Percentiles rank a stretch among this genome's conserved stretches.
Conservation (phyloP, 2,797 vertebrate genomes). For the Semotilus atromaculatus region DNA sequence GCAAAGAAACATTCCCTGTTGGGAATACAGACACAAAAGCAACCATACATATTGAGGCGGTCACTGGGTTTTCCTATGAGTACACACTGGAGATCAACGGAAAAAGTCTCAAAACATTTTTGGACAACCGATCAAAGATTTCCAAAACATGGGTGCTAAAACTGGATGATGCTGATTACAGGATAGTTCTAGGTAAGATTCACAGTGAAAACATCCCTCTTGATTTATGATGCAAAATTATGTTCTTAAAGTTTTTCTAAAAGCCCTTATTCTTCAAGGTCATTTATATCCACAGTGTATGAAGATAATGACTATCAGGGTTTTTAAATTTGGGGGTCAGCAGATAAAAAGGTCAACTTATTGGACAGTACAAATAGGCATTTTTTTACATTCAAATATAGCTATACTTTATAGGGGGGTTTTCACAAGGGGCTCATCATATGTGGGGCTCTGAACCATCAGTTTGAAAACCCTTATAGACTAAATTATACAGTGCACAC, state of each 20-base stretch:
- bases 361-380: not conserved
- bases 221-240: not conserved
- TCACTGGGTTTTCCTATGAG: conserved; percentile 89
- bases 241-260: not conserved
- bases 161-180: conserved; percentile 82
- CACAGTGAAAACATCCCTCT: not conserved
- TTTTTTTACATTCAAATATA: not conserved
- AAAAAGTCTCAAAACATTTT: conserved; percentile 88
- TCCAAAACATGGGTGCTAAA: conserved; percentile 88
- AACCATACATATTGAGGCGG: conserved; percentile 87
- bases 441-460: not conserved
- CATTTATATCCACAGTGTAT: not conserved
- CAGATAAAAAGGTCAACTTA: not conserved
- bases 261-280: not conserved
- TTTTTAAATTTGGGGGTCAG: not conserved
- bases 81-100: conserved; percentile 90
- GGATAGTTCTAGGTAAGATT: conserved; percentile 89
- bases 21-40: conserved; percentile 84
- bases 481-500: not conserved
- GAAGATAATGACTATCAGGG: not conserved
- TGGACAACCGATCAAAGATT: conserved; percentile 84
- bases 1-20: conserved; percentile 88
- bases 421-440: not conserved
- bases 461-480: not conserved
- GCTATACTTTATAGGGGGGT: not conserved